Evolutionary conservation across 2,113 vertebrate genomes (phyloP), one percentile per base, ranked within the genome.

Genomic region (Indicator maculatus): DNA sequence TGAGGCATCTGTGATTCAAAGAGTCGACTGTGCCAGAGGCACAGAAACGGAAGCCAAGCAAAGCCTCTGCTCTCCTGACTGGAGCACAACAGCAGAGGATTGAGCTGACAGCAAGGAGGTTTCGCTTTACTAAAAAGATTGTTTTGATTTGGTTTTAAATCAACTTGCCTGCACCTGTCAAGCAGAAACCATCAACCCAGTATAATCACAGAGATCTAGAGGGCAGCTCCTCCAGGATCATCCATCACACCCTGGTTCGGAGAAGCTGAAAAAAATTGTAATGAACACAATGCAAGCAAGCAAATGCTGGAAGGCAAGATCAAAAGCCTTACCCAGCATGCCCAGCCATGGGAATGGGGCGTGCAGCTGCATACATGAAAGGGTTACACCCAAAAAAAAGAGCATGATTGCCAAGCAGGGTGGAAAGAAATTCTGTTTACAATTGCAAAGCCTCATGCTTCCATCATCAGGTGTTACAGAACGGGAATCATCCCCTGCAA

Each of bases 371-470:
- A 66, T 88, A 87, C 82, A 93, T 93, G 91, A 93, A 93, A 93
- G 86, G 86, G 86, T 95, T 95, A 96, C 95, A 94, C 95, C 96
- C 93, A 93, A 91, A 90, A 91, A 91, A 93, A 79, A 65, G 75
- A 95, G 76, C 67, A 69, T 0, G 20, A 41, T 50, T 90, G 83
- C 87, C 92, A 96, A 90, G 76, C 73, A 79, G 86, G 85, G 52
- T 82, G 88, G 88, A 88, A 88, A 95, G 90, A 96, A 89, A 80
- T 89, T 95, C 85, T 91, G 88, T 93, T 94, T 91, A 90, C 67
- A 83, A 84, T 90, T 94, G 93, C 88, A 94, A 95, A 94, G 79
- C 76, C 60, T 88, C 86, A 59, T 71, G 81, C 92, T 84, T 92
- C 93, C 92, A 91, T 95, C 93, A 96, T 82, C 92, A 91, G 96